Conservation (phyloP, 2,797 vertebrate species). For the Lepus townsendii region DNA sequence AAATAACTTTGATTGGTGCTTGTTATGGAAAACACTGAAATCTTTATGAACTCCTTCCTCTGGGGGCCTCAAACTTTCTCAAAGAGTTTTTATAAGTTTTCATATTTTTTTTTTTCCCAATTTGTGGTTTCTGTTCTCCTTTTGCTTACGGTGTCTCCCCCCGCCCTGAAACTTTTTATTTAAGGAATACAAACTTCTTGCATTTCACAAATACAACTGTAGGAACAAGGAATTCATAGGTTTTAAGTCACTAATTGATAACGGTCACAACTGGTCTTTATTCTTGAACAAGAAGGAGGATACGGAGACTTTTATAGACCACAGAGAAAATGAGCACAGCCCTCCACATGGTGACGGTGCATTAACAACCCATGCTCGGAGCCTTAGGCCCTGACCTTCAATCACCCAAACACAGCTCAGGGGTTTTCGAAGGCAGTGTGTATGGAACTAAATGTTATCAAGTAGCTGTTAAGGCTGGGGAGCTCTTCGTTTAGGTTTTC, state of each 20-base stretch:
- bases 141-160: no score
- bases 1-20: constrained; percentile 45
- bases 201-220: no score
- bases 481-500: neutral
- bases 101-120: no score
- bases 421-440: neutral
- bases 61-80: neutral
- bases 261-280: neutral
- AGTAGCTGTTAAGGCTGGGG: neutral
- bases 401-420: neutral
- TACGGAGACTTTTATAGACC: neutral
- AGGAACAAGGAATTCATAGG: neutral
- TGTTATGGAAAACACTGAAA: constrained; percentile 52
- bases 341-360: neutral
- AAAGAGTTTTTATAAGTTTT: neutral
- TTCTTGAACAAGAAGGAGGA: neutral
- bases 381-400: neutral
- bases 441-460: neutral
- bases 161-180: no score
- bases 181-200: no score
- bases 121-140: no score
- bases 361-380: neutral
- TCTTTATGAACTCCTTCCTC: constrained; percentile 23
- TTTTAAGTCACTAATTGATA: neutral
- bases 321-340: neutral